Base-by-base conservation (phyloP, 2,113 vertebrate species). In the Pelecanoides urinatrix region DNA sequence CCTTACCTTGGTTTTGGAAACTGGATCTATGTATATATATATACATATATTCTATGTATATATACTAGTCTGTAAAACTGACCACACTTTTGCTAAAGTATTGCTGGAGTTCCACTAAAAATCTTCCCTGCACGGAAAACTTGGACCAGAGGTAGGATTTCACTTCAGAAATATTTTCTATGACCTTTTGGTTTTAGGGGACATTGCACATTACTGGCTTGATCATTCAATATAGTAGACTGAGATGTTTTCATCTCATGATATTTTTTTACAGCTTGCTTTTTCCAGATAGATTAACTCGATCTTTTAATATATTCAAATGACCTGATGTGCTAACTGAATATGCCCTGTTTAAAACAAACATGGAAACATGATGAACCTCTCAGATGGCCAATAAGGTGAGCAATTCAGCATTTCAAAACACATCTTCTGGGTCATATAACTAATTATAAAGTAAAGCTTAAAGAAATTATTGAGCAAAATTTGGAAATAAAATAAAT, bases 191-290 rank as follows among this genome's bases (percentile, higher is more conserved):
- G 22, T 58, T 90, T 30, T 47, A 66, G 30, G 30, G 19, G 2
- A 71, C 7, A 10, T 34, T 53, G 70, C 47, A 89, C 61, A 50
- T 96, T 92, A 65, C 36, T 56, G 19, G 7, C 6, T 68, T 8
- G 23, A 79, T 50, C 1, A 3, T 17, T 16, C 19, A 70, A 1
- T 13, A 13, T 0, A 0, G 23, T 38, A 7, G 7, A n/a, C 11
- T n/a, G 84, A 6, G 75, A 49, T 10, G 1, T 25, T 25, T 71
- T 59, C 19, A 7, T 10, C 2, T 34, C 86, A 36, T 2, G 26
- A 9, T 9, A 9, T 7, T 18, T 50, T 56, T 77, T 45, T 72
- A 2, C 16, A 49, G 6, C 36, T 88, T n/a, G 18, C 19, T 20
- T 53, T 29, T 85, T 50, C n/a, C 32, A 15, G 45, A 3, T 11